Evolutionary conservation across 2,888 invertebrate genomes (phyloP).

Genomic region (Notodonta ziczac): DNA sequence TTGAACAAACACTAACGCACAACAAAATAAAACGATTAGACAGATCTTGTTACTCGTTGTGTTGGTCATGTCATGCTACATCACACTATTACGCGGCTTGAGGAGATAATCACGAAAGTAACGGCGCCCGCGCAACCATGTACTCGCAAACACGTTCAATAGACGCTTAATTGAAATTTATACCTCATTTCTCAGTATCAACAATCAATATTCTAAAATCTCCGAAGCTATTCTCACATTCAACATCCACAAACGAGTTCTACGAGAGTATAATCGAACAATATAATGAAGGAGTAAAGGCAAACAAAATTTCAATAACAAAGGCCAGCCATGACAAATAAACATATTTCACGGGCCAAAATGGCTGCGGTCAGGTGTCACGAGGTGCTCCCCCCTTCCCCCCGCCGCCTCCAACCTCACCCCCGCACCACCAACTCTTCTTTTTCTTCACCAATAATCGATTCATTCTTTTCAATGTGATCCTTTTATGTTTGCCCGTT

Average conservation of each 20-base stretch:
- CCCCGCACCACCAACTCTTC: constrained; percentile 44
- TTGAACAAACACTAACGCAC: constrained; percentile 21
- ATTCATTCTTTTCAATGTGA: constrained; percentile 75
- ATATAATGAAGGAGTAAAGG: constrained; percentile 84
- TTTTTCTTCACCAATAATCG: constrained; percentile 76
- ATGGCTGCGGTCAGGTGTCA: constrained; percentile 84
- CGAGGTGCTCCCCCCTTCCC: constrained; percentile 55
- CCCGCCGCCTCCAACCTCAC: constrained; percentile 33
- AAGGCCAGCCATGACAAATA: constrained; percentile 82
- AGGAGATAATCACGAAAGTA: constrained; percentile 76
- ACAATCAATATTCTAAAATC: constrained; percentile 84
- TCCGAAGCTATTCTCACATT: constrained; percentile 76
- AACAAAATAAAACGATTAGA: constrained; percentile 59
- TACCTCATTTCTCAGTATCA: constrained; percentile 83
- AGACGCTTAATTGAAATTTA: constrained; percentile 83
- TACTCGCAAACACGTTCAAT: constrained; percentile 70
- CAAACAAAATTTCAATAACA: constrained; percentile 85
- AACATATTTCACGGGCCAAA: constrained; percentile 84
- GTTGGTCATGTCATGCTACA: constrained; percentile 57
- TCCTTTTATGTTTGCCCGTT: constrained; percentile 60
- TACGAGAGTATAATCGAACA: constrained; percentile 80
- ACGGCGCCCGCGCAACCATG: constrained; percentile 56
- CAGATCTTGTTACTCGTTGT: constrained; percentile 58
- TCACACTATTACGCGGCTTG: constrained; percentile 52
- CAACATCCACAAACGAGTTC: constrained; percentile 79